Evolutionary conservation across 2,797 vertebrate genomes (phyloP).

Genomic region (Margarornis squamiger): DNA sequence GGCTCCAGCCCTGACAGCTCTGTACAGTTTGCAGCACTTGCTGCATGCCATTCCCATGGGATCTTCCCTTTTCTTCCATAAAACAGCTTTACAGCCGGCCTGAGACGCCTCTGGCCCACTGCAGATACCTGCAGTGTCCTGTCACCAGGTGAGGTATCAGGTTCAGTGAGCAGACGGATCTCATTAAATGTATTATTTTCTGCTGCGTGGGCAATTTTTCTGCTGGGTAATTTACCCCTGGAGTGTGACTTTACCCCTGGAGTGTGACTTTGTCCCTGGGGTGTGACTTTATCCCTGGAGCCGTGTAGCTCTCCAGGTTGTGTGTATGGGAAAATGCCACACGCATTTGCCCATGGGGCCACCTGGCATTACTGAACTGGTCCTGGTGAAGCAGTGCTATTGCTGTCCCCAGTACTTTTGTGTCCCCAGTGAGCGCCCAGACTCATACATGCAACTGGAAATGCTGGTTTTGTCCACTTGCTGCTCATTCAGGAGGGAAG

Average conservation of each 20-base stretch:
- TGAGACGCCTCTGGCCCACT: neutral
- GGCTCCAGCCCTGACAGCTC: fast-evolving
- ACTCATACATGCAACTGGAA: neutral
- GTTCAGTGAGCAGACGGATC: neutral
- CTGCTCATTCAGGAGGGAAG: neutral
- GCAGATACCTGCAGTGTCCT: neutral
- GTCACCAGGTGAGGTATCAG: neutral
- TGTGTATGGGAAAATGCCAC: neutral
- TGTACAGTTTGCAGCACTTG: neutral
- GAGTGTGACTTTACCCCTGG: neutral
- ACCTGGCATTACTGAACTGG: neutral
- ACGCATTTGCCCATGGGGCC: neutral
- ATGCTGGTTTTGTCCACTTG: neutral
- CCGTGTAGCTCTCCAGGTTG: neutral
- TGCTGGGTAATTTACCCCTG: neutral
- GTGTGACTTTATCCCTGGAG: neutral
- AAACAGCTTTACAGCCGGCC: neutral
- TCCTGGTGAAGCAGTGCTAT: neutral
- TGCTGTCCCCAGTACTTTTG: neutral
- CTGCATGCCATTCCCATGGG: neutral
- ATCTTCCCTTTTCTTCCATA: neutral
- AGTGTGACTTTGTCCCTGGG: too few relatives aligned
- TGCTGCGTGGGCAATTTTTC: neutral
- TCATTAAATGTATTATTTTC: neutral
- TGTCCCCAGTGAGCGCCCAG: neutral